A percentile compares a stretch with the other conserved stretches of the same genome.
Conservation (phyloP, 2,888 invertebrate genomes). For the Tipula lateralis region DNA sequence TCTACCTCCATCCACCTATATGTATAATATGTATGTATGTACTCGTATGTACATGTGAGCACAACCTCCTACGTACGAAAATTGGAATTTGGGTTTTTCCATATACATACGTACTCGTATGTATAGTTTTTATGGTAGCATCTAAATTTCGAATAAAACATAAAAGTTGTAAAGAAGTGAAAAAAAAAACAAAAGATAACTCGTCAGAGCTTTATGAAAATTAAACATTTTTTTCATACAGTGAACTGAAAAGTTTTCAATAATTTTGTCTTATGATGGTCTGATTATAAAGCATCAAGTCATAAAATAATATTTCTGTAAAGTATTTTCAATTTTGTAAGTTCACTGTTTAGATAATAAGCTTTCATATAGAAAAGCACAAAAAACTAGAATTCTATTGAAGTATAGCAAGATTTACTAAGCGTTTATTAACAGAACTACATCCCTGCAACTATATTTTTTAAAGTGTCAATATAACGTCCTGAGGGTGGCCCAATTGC, state of each 20-base stretch:
- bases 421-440: too few relatives aligned
- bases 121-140: neutral
- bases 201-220: neutral
- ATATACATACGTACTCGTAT: neutral
- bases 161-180: neutral
- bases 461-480: too few relatives aligned
- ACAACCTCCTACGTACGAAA: neutral
- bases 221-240: neutral
- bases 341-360: neutral
- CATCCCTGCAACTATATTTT: too few relatives aligned
- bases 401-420: too few relatives aligned
- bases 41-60: too few relatives aligned
- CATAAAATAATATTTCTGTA: neutral
- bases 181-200: neutral
- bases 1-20: neutral
- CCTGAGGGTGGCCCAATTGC: too few relatives aligned
- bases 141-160: neutral
- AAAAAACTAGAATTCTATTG: too few relatives aligned
- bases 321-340: neutral
- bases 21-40: too few relatives aligned
- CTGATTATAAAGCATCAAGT: neutral
- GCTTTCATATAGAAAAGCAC: neutral
- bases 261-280: neutral
- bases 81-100: neutral
- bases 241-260: neutral